Evolutionary conservation across 2,888 invertebrate species (phyloP).

Genomic region (Salticus scenicus): DNA sequence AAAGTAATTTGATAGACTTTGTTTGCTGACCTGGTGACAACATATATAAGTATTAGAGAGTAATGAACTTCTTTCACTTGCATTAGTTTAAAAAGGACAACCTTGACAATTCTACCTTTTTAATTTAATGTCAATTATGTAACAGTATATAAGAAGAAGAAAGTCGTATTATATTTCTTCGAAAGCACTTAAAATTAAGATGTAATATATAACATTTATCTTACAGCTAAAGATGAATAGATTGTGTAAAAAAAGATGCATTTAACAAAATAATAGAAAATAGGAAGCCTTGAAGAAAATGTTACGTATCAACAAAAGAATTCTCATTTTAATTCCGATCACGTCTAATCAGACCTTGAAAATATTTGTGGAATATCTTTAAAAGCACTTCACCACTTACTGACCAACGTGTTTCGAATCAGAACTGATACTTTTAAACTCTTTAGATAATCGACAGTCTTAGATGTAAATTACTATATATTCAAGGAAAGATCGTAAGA

Average conservation of each 20-base stretch:
- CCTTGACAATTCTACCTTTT: no score
- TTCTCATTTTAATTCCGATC: constrained; percentile 28
- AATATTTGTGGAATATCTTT: constrained; percentile 62
- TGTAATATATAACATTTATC: neutral
- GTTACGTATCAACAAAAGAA: constrained; percentile 40
- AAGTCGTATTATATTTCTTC: no score
- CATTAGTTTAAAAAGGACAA: no score
- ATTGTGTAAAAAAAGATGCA: neutral
- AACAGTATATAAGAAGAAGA: no score
- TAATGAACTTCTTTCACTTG: no score
- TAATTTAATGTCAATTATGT: no score
- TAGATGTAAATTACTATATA: constrained; percentile 51
- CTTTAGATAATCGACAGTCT: constrained; percentile 35
- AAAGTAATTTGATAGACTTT: no score
- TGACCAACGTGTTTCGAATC: constrained; percentile 60
- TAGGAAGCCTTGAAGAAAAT: constrained; percentile 4
- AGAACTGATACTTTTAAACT: constrained; percentile 45
- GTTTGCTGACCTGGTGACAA: no score
- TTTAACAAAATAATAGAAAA: constrained; percentile 1
- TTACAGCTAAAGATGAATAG: neutral
- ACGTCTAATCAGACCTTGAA: constrained; percentile 60
- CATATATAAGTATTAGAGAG: no score
- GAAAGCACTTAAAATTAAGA: no score
- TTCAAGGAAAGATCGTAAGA: constrained; percentile 46
- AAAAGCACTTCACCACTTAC: constrained; percentile 56